These are phyloP conservation scores for Macropus fuliginosus DNA, from an alignment of 2,797 vertebrate species.

Conservation along the genomic window DNA sequence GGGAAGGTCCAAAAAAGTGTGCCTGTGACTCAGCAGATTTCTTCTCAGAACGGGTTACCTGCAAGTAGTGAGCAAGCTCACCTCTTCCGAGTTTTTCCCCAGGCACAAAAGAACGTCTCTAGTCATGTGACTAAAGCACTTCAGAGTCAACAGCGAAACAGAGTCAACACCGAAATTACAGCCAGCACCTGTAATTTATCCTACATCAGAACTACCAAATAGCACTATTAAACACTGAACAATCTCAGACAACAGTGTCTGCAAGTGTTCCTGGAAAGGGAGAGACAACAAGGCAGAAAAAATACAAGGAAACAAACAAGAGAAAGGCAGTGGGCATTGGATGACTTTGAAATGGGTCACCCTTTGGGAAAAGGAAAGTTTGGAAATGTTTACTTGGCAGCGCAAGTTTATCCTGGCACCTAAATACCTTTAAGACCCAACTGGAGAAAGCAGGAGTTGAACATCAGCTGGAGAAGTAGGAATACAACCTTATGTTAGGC, in stretches of 20 bases:
- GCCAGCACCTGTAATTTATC: slow-evolving; percentile 54
- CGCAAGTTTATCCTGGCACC: slow-evolving; percentile 97
- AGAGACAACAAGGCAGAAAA: slow-evolving; percentile 68
- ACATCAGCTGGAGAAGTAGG: slow-evolving; percentile 97
- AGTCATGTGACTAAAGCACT: slow-evolving; percentile 65
- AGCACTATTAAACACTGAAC: slow-evolving; percentile 66
- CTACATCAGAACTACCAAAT: slow-evolving; percentile 22
- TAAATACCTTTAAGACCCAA: slow-evolving; percentile 96
- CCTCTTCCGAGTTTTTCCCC: slow-evolving; percentile 83
- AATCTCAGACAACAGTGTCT: slow-evolving; percentile 55
- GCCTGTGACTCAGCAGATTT: slow-evolving; percentile 80
- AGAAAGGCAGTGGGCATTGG: slow-evolving; percentile 92
- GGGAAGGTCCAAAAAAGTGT: slow-evolving; percentile 88
- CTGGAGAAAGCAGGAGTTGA: slow-evolving; percentile 97
- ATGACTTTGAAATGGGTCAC: slow-evolving; percentile 97
- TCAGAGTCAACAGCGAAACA: slow-evolving; percentile 30
- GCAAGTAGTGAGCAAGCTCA: slow-evolving; percentile 80
- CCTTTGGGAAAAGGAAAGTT: slow-evolving; percentile 98
- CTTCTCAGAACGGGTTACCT: slow-evolving; percentile 75
- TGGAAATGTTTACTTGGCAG: slow-evolving; percentile 96
- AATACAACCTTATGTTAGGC: slow-evolving; percentile 97
- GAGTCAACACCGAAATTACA: slow-evolving; percentile 47
- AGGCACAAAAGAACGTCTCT: slow-evolving; percentile 74
- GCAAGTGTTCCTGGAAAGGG: slow-evolving; percentile 75
- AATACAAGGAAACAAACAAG: slow-evolving; percentile 82